These are phyloP conservation scores for Clivina fossor DNA, from an alignment of 2,888 invertebrate genomes.

Conservation along the genomic window DNA sequence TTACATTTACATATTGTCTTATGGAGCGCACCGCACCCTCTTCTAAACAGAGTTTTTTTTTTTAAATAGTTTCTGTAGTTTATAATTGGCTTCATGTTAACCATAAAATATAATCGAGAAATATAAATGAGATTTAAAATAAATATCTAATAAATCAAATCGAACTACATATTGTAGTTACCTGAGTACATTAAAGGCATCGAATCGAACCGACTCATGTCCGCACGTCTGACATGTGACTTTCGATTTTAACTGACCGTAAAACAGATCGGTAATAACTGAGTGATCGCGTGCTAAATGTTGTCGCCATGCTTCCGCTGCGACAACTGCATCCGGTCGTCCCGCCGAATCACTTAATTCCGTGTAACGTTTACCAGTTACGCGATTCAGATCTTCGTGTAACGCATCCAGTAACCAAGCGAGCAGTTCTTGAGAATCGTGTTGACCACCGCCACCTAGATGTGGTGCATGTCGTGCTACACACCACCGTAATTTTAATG, in stretches of 20 bases:
- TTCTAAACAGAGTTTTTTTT: no score
- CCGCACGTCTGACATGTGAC: conserved; percentile 82
- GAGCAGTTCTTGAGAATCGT: conserved; percentile 89
- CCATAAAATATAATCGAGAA: no score
- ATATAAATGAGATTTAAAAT: no score
- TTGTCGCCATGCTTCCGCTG: conserved; percentile 80
- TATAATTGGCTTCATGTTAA: no score
- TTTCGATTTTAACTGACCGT: conserved; percentile 88
- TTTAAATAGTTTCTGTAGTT: no score
- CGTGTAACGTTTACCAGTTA: conserved; percentile 60
- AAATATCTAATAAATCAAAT: no score
- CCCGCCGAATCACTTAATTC: conserved; percentile 76
- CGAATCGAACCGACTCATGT: conserved; percentile 83
- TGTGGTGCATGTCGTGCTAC: conserved; percentile 84
- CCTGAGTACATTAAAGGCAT: conserved; percentile 87
- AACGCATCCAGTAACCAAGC: conserved; percentile 89
- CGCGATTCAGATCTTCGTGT: conserved; percentile 89
- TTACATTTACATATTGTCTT: no score
- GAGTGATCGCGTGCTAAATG: conserved; percentile 81
- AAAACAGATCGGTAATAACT: conserved; percentile 87
- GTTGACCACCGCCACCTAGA: conserved; percentile 84
- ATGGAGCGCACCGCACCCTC: no score
- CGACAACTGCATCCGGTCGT: conserved; percentile 71
- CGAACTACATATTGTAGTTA: no score
- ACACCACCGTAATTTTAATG: conserved; percentile 81